phyloP scores from a whole-genome alignment of 2,888 invertebrate genomes.

The Tetragonula carbonaria region DNA sequence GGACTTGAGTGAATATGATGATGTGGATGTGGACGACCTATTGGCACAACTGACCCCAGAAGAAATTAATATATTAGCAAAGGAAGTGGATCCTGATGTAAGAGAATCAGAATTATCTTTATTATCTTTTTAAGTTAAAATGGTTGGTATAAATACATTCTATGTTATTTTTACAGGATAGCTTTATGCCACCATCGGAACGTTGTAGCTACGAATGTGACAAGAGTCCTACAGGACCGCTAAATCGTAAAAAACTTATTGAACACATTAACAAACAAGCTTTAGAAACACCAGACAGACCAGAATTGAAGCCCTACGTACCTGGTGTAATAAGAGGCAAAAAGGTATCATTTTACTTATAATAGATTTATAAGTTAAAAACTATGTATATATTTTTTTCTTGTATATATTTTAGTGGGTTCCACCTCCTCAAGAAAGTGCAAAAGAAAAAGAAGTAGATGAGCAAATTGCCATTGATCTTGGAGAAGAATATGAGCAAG shows the following conservation, averaged over 20 bases:
- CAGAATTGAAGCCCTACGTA: slow-evolving; percentile 97
- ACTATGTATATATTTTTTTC: slow-evolving; percentile 1
- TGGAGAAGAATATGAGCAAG: slow-evolving; percentile 97
- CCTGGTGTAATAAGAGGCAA: slow-evolving; percentile 96
- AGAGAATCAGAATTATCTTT: slow-evolving; percentile 82
- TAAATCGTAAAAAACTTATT: slow-evolving; percentile 97
- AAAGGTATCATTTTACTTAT: slow-evolving; percentile 86
- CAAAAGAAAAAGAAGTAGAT: slow-evolving; percentile 91
- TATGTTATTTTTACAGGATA: slow-evolving; percentile 88
- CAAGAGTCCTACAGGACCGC: slow-evolving; percentile 97
- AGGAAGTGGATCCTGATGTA: slow-evolving; percentile 99
- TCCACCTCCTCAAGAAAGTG: slow-evolving; percentile 89
- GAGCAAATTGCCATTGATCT: slow-evolving; percentile 97
- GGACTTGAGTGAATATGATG: slow-evolving; percentile 95
- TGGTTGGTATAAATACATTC: not conserved
- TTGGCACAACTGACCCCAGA: slow-evolving; percentile 96
- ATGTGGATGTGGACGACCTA: slow-evolving; percentile 98
- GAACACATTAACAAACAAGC: slow-evolving; percentile 99
- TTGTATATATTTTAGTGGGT: slow-evolving; percentile 88
- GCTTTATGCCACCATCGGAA: slow-evolving; percentile 97
- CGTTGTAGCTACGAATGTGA: slow-evolving; percentile 98
- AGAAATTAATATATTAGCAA: slow-evolving; percentile 98
- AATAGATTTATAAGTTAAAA: not conserved
- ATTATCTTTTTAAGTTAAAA: not conserved
- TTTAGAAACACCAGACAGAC: slow-evolving; percentile 98